Evolutionary conservation across 2,113 vertebrate species (phyloP).

Genomic region (Otis tarda): DNA sequence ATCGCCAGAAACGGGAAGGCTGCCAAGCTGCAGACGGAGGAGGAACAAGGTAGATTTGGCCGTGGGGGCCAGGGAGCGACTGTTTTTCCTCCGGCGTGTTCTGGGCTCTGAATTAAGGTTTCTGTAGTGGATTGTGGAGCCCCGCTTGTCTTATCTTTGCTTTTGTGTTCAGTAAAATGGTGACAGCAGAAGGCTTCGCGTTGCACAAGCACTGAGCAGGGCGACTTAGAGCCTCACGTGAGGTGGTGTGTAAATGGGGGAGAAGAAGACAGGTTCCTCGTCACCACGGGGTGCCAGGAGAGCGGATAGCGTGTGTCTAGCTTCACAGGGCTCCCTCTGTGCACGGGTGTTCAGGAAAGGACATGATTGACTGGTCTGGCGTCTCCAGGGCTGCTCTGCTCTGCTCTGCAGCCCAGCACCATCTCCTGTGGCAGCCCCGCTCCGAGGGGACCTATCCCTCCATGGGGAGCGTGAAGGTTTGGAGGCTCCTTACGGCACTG

Average conservation of each 20-base stretch:
- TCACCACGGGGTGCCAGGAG: background rate
- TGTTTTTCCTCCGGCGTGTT: background rate
- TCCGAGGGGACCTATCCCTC: background rate
- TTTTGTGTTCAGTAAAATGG: background rate
- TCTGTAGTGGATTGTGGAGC: background rate
- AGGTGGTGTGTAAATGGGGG: background rate
- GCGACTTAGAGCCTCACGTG: accelerated
- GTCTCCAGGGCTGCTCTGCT: background rate
- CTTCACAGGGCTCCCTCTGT: background rate
- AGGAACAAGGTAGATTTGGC: background rate
- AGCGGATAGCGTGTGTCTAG: accelerated
- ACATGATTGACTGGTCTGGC: background rate
- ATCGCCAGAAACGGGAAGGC: background rate
- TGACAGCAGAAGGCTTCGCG: background rate
- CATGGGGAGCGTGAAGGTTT: background rate
- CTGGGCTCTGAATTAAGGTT: background rate
- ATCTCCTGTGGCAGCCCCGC: background rate
- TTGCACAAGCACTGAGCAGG: background rate
- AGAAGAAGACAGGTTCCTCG: background rate
- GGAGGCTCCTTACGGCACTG: background rate
- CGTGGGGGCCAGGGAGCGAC: background rate
- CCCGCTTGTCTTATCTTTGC: background rate
- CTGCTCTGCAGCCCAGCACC: background rate
- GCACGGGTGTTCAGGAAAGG: background rate
- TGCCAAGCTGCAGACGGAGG: background rate